Evolutionary conservation across 2,797 vertebrate genomes (phyloP), one percentile per base, ranked within the genome.

Genomic region (Amblyraja radiata): DNA sequence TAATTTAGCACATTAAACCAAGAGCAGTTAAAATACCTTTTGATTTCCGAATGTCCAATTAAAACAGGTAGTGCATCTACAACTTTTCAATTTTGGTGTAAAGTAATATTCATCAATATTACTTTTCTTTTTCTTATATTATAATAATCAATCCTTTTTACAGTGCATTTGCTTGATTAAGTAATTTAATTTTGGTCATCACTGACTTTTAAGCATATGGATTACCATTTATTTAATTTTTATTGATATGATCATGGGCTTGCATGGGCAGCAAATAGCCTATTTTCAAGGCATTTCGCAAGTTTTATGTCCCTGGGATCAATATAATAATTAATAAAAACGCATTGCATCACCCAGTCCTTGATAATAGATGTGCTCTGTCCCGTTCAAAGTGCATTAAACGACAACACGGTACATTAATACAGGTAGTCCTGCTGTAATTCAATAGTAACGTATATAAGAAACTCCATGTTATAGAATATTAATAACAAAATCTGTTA

Each of bases 151-250:
- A 91, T 91, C 54, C 25, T 65, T 88, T 92, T 92, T 76, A 92
- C 36, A 92, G 90, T 58, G 58, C 90, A 92, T 92, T 92, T 92
- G 90, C 68, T 76, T 54, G 68, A 74, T 91, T 54, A 73, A 73
- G 36, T 92, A 92, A 92, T 92, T 92, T 92, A 92, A 76, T 76
- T 92, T 92, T 54, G 71, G 68, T 76, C 71, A 92, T 92, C 6
- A 28, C 13, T 92, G 90, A 39, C 21, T 58, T 76, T 92, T 76
- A 46, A 92, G 25, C 90, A 54, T 92, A 68, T 92, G 90, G 68
- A 76, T 92, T 92, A 74, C 90, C 90, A 74, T 92, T 92, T 74
- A 92, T 92, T 92, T 74, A 73, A 92, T 76, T 74, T 92, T 76
- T 58, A 92, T 92, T 76, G 90, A 76, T 92, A 92, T 36, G n/a